Conservation (phyloP, 2,113 vertebrate species). For the Phyllopteryx taeniolatus region DNA sequence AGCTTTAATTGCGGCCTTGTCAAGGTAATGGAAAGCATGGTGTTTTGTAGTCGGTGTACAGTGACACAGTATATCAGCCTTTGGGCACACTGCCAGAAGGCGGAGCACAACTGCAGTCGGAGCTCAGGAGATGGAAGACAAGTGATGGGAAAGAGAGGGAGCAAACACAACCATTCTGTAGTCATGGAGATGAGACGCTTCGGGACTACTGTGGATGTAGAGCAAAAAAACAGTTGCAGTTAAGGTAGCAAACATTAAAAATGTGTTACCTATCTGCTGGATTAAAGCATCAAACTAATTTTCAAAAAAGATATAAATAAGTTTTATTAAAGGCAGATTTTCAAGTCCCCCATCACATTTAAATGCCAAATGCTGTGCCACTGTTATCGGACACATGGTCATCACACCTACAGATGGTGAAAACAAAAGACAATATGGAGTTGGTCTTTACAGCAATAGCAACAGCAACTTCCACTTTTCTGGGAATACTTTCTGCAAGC, state of each 20-base stretch:
- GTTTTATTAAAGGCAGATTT: not conserved
- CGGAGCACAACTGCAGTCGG: conserved; percentile 55
- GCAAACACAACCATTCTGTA: not conserved
- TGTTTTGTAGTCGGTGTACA: conserved; percentile 45
- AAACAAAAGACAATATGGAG: not conserved
- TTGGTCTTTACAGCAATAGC: not conserved
- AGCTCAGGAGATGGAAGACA: conserved; percentile 39
- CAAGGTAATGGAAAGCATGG: conserved; percentile 61
- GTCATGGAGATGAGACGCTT: conserved; percentile 13
- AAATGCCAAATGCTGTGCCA: conserved; percentile 5
- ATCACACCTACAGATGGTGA: not conserved
- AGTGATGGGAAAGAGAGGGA: not conserved
- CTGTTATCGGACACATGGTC: not conserved
- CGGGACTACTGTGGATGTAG: conserved; percentile 17
- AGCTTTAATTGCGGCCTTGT: conserved; percentile 42
- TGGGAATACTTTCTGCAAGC: not conserved
- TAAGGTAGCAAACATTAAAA: not conserved
- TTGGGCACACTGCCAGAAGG: conserved; percentile 48
- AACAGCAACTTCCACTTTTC: not conserved
- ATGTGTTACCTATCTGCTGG: conserved; percentile 13
- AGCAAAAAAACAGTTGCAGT: conserved; percentile 20
- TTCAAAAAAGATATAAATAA: not conserved
- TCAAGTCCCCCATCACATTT: not conserved
- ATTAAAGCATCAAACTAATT: not conserved
- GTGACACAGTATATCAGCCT: conserved; percentile 57